Evolutionary conservation across 2,113 vertebrate species (phyloP).

Genomic region (Gopherus flavomarginatus): DNA sequence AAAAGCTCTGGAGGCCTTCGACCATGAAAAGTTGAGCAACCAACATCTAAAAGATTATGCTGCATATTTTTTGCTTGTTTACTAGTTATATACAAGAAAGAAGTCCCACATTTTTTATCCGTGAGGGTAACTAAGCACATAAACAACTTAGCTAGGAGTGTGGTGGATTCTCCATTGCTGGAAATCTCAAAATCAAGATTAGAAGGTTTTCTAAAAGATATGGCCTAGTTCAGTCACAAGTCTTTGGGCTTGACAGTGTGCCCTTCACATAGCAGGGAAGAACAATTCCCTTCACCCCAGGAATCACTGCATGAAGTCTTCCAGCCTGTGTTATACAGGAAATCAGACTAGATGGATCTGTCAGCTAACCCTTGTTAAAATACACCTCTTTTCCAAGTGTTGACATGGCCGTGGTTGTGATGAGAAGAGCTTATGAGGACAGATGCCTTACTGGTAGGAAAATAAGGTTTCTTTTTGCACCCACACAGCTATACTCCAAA

Average conservation of each 20-base stretch:
- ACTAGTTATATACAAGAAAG: not conserved
- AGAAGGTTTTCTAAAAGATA: not conserved
- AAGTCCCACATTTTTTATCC: not conserved
- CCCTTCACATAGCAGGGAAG: not conserved
- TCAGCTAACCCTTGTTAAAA: not conserved
- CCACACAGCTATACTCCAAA: not conserved
- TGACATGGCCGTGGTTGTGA: too few relatives aligned
- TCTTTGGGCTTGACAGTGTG: not conserved
- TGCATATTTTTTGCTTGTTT: not conserved
- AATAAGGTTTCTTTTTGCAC: too few relatives aligned
- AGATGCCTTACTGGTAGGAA: too few relatives aligned
- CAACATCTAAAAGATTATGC: not conserved
- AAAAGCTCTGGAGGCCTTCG: not conserved
- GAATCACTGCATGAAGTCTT: not conserved
- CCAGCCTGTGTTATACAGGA: not conserved
- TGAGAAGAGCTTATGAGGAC: too few relatives aligned
- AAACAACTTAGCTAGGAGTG: too few relatives aligned
- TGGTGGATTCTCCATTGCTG: not conserved
- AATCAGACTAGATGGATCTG: not conserved
- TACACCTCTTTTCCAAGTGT: too few relatives aligned
- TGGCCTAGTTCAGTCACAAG: not conserved
- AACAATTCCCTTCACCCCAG: not conserved
- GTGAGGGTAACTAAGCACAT: not conserved
- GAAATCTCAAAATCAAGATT: not conserved
- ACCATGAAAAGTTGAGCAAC: not conserved